Base-by-base conservation (phyloP, 2,113 vertebrate species). In the Motacilla alba region DNA sequence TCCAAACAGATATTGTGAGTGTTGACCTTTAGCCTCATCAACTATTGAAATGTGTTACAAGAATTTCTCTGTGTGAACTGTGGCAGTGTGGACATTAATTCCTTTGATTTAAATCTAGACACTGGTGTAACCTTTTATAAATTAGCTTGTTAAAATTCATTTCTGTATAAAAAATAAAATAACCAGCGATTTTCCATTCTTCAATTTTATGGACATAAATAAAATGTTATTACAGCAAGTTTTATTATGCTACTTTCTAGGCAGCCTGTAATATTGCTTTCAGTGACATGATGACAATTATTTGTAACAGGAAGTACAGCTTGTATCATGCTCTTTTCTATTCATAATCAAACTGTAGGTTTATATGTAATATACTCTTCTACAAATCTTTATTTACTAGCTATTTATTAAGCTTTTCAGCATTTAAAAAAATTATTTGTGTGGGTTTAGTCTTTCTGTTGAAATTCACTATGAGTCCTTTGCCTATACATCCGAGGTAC, bases 71-170 rank as follows among this genome's bases (percentile, higher is more conserved):
- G 47, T 90, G 30, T 63, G 73, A 95, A 83, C 37, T 90, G 17
- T 67, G 59, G n/a, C 53, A 83, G 43, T 69, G 75, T 37, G 90
- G 79, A 82, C 55, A 69, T 58, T 62, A 82, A 90, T 92, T 94
- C 67, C 28, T 95, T 52, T 66, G 33, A 95, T 94, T 96, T 94
- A 94, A 96, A 93, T 58, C 64, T 93, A 79, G 55, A 79, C 50
- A 68, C 94, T 77, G 41, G 41, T 87, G 80, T 81, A 94, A 95
- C 81, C 93, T 95, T 93, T 89, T 85, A 80, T 60, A 93, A 96
- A 95, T 96, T 43, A 86, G 20, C 87, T 75, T 81, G 66, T 96
- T 96, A 96, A 97, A 96, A 96, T 94, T 94, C 26, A 89, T 74
- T 35, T 95, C 58, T 87, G 19, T 82, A 39, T 81, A 90, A 89